Evolutionary conservation across 2,888 invertebrate species (phyloP).

Genomic region (Drosophila merina): DNA sequence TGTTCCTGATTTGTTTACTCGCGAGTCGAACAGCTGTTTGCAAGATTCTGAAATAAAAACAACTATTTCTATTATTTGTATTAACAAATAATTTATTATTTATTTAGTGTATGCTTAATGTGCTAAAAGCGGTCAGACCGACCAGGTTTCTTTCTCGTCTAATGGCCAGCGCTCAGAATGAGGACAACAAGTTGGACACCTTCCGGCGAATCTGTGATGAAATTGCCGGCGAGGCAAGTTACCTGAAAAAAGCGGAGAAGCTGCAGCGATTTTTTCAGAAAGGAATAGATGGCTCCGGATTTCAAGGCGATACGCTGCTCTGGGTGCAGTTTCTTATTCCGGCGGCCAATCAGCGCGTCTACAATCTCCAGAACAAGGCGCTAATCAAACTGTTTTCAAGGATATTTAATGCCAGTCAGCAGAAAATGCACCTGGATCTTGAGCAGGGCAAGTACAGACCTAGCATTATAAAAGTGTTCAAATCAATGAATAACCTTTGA

Average conservation of each 20-base stretch:
- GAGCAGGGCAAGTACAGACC: constrained; percentile 86
- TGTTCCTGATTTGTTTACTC: constrained; percentile 91
- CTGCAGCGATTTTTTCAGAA: constrained; percentile 88
- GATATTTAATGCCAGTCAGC: constrained; percentile 89
- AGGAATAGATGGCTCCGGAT: constrained; percentile 86
- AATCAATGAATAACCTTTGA: neutral
- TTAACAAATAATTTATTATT: neutral
- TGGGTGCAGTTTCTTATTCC: constrained; percentile 94
- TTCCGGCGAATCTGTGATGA: constrained; percentile 91
- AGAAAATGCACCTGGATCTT: constrained; percentile 93
- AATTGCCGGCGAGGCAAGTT: constrained; percentile 91
- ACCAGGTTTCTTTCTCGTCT: constrained; percentile 9
- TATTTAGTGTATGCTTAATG: constrained; percentile 45
- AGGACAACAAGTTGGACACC: constrained; percentile 90
- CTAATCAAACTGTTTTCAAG: constrained; percentile 94
- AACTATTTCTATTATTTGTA: neutral
- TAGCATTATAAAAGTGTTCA: too few relatives aligned
- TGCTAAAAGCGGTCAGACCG: constrained; percentile 15
- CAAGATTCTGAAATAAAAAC: constrained; percentile 85
- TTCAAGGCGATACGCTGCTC: constrained; percentile 90
- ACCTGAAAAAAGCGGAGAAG: constrained; percentile 91
- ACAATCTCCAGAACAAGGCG: constrained; percentile 96
- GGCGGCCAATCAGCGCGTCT: constrained; percentile 92
- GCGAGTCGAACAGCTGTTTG: constrained; percentile 92
- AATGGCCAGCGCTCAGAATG: constrained; percentile 71